Percentiles rank a stretch among this genome's conserved stretches.
Evolutionary conservation across 2,888 invertebrate species (phyloP).

Genomic region (Ariolimax columbianus): DNA sequence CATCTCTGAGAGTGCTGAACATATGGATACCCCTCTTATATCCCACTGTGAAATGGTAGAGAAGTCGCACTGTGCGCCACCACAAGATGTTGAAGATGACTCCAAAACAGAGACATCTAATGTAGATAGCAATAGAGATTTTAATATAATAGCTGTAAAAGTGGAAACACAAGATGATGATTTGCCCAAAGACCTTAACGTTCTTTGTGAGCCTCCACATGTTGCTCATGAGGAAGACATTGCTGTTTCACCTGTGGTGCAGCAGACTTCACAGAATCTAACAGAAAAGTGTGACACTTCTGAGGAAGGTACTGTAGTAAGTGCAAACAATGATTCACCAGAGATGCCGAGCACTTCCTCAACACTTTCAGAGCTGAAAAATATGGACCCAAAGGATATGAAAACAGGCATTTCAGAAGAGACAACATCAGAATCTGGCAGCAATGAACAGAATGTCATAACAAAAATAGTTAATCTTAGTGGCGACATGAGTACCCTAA

Average conservation of each 20-base stretch:
- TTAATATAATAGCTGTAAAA: neutral
- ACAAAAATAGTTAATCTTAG: neutral
- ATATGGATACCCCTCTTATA: neutral
- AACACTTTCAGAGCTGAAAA: neutral
- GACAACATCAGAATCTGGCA: neutral
- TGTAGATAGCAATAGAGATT: neutral
- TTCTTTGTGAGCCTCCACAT: neutral
- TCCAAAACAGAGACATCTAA: neutral
- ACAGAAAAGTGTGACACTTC: neutral
- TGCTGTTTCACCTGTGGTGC: too few relatives aligned
- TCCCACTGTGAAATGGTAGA: neutral
- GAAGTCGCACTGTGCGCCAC: neutral
- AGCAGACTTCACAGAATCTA: neutral
- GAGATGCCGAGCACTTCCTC: constrained; percentile 2
- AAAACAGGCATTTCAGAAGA: neutral
- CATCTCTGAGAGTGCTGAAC: neutral
- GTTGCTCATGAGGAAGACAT: neutral
- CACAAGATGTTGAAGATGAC: neutral
- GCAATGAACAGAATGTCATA: neutral
- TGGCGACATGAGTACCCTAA: neutral
- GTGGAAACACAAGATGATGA: neutral
- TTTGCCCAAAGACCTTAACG: neutral
- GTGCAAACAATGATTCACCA: neutral
- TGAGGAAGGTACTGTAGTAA: neutral
- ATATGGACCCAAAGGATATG: neutral